Evolutionary conservation across 1,140 invertebrate species (phyloP), one percentile per base, ranked within the genome.

Genomic region (Eulimnadia texana): DNA sequence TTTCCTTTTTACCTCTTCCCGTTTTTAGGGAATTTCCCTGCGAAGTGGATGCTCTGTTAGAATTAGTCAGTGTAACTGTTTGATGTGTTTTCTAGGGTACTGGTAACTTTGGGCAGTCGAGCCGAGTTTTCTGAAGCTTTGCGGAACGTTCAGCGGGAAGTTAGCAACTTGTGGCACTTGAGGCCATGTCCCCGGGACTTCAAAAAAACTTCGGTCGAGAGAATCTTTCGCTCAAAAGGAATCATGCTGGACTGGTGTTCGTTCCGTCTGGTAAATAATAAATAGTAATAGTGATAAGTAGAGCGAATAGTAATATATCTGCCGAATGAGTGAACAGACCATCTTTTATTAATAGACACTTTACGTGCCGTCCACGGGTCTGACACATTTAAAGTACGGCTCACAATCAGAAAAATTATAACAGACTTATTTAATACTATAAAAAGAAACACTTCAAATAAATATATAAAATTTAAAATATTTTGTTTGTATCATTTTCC

Each of bases 201-300:
- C 67, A 93, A 92, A 70, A 76, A 85, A 64, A 91, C 88, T 0
- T 86, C 85, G 0, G 86, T 88, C 0, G 90, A 94, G 70, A 79
- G 85, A 67, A 76, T 85, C 23, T 93, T 94, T 71, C 77, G 88
- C 65, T 80, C 84, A 61, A 80, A 82, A 20, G 81, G 82, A 11
- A 85, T 93, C 67, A 78, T 82, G 29, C 70, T 92, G 19, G 90
- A 94, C 71, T 94, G 90, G 91, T 94, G 90, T 68, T 83, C 83
- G 55, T 93, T 93, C 69, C 78, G 82, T 72, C 74, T 93, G 75
- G 86, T 88, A 71, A 73, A 76, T 20, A 24, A 23, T 23, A 10
- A 13, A 3, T 28, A 19, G 53, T 55, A 0, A 16, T 16, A 2
- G 2, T 55, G 2, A 2, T 19, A 23, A 60, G 23, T 25, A 16